phyloP scores from a whole-genome alignment of 2,888 invertebrate genomes.

The Lumbricus terrestris region DNA sequence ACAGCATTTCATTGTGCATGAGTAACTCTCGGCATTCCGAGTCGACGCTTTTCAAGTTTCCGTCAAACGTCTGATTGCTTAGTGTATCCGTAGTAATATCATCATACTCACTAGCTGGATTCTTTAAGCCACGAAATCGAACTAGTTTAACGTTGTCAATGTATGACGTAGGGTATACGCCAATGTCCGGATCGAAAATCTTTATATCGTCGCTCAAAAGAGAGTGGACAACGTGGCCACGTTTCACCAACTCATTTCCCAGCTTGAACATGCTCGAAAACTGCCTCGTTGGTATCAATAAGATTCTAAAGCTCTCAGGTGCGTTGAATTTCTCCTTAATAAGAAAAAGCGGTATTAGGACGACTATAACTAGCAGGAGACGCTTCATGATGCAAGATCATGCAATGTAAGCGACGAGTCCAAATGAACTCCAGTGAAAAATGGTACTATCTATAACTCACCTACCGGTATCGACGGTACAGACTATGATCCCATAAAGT shows the following conservation, averaged over 20 bases:
- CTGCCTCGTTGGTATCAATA: background rate
- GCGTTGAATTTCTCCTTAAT: background rate
- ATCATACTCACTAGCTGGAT: too few relatives aligned
- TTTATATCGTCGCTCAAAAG: background rate
- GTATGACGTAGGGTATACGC: background rate
- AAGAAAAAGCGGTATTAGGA: background rate
- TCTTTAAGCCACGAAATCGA: background rate
- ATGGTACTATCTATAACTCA: background rate
- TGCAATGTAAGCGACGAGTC: background rate
- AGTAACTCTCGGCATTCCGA: background rate
- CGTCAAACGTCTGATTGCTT: too few relatives aligned
- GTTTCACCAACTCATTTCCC: background rate
- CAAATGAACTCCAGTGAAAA: background rate
- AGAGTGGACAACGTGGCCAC: conserved; percentile 19
- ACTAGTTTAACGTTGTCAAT: background rate
- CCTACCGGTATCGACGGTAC: background rate
- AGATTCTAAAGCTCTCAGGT: too few relatives aligned
- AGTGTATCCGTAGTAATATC: too few relatives aligned
- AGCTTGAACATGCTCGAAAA: background rate
- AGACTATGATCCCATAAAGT: background rate
- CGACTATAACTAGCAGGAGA: background rate
- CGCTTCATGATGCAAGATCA: background rate
- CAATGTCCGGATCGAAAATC: too few relatives aligned
- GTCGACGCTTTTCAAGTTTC: too few relatives aligned
- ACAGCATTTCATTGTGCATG: background rate